Evolutionary conservation across 2,113 vertebrate species (phyloP).

Genomic region (Gymnocephalus cernua): DNA sequence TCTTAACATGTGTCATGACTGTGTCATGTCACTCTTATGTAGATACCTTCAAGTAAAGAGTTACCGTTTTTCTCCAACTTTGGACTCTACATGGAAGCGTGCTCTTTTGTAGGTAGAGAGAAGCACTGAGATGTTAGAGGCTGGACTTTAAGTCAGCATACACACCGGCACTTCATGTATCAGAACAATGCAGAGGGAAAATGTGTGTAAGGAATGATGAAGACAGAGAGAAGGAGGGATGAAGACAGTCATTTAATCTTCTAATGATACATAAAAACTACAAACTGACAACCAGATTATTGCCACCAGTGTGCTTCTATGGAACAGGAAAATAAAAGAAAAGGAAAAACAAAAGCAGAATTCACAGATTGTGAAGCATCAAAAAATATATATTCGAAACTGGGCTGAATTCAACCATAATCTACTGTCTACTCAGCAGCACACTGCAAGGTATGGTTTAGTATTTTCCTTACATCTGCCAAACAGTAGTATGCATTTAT

Average conservation of each 20-base stretch:
- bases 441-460: too few relatives aligned
- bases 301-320: not conserved
- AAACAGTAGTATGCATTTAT: not conserved
- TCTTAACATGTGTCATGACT: too few relatives aligned
- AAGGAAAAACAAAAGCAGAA: not conserved
- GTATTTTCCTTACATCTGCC: not conserved
- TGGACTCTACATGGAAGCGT: not conserved
- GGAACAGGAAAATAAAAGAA: not conserved
- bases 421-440: too few relatives aligned
- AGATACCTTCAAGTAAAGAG: too few relatives aligned
- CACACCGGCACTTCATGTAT: slow-evolving; percentile 10
- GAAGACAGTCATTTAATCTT: not conserved
- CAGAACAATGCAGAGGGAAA: slow-evolving; percentile 7
- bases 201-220: slow-evolving; percentile 18
- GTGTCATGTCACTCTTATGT: too few relatives aligned
- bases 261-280: not conserved
- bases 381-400: too few relatives aligned
- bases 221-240: slow-evolving; percentile 1
- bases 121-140: slow-evolving; percentile 14
- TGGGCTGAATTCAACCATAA: not conserved
- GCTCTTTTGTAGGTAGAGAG: not conserved
- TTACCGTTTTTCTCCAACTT: not conserved
- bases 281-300: not conserved
- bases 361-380: too few relatives aligned
- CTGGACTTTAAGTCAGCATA: slow-evolving; percentile 10